Evolutionary conservation across 2,113 vertebrate species (phyloP).

Genomic region (Sturnira hondurensis): DNA sequence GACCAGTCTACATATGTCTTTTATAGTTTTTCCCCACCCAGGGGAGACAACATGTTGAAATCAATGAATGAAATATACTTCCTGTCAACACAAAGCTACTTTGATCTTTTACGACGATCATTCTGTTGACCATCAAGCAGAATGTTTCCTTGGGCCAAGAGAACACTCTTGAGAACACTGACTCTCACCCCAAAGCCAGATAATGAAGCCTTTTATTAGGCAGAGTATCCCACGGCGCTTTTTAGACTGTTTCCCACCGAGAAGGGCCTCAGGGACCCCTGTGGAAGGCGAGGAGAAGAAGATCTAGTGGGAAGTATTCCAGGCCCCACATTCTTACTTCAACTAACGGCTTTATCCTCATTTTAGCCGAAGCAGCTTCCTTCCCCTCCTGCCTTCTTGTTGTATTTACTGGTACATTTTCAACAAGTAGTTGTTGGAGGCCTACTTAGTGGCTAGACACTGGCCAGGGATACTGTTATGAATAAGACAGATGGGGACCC

Average conservation of each 20-base stretch:
- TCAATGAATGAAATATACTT: constrained; percentile 61
- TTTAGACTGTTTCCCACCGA: neutral
- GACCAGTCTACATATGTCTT: constrained; percentile 47
- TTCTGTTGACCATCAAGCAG: constrained; percentile 45
- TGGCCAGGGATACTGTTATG: neutral
- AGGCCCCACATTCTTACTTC: neutral
- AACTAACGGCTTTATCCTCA: neutral
- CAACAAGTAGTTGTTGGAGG: neutral
- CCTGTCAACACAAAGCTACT: constrained; percentile 28
- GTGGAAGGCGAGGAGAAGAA: neutral
- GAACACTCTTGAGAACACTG: neutral
- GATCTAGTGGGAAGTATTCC: neutral
- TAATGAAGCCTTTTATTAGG: constrained; percentile 4
- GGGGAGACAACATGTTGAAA: constrained; percentile 67
- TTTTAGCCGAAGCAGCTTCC: neutral
- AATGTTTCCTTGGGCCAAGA: constrained; percentile 19
- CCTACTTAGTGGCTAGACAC: neutral
- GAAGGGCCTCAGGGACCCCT: neutral
- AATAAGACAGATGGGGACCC: neutral
- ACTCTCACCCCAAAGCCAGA: neutral
- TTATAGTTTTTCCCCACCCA: constrained; percentile 38
- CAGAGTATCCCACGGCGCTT: neutral
- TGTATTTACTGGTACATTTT: neutral
- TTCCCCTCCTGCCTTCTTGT: neutral
- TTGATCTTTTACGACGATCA: constrained; percentile 44